Evolutionary conservation across 2,888 invertebrate genomes (phyloP), one percentile per base, ranked within the genome.

Genomic region (Epirrhoe tristata): DNA sequence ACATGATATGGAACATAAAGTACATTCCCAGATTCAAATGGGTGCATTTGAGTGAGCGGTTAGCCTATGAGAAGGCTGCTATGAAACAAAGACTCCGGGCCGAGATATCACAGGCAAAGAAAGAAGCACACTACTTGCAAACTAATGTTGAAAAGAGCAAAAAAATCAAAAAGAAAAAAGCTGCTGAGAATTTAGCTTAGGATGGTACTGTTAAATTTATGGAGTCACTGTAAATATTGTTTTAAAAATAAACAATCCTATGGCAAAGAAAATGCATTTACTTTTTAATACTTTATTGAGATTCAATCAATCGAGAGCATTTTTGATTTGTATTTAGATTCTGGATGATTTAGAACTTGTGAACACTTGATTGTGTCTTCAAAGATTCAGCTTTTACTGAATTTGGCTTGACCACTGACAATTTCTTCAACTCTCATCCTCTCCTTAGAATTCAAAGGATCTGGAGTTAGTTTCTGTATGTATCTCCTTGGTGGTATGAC

Each of bases 21-120:
- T 99, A 99, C 87, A 94, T 99, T 72, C 96, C 98, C 3, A 95
- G 97, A 74, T 99, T 99, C 84, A 99, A 99, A 89, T 99, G 99
- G 99, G 94, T 96, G 34, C 99, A 99, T 88, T 94, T 99, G 51
- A 97, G 97, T 84, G 99, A 99, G 90, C 95, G 98, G 75, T 92
- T 99, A 74, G 97, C 97, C 2, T 99, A 98, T 86, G 99, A 99
- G 86, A 96, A 96, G 84, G 98, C 98, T 17, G 97, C 98, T 0
- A 96, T 96, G 78, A 96, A 97, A 82, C 98, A 99, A 85, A 95
- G 97, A 81, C 88, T 98, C 71, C 93, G 96, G 73, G 95, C 97
- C 0, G 99, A 99, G 92, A 97, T 99, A 63, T 95, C 97, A 12
- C 97, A 98, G 82, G 99, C 98, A 0, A 98, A 98, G 86, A 96